Percentiles rank a stretch among this genome's conserved stretches.
Conservation (phyloP, 1,140 invertebrate genomes). For the Hylaeus volcanicus region DNA sequence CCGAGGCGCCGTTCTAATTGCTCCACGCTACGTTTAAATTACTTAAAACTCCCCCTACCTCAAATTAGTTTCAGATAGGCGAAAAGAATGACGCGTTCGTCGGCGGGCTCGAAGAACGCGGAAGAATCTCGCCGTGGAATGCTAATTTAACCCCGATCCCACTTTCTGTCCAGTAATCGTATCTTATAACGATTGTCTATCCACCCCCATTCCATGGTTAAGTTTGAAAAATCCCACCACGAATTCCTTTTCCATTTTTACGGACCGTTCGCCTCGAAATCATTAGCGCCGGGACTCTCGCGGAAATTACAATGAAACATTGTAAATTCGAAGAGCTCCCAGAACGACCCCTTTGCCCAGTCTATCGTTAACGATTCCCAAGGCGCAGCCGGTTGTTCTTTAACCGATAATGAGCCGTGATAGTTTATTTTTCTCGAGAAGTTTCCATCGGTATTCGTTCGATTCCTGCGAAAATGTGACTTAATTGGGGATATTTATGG, state of each 20-base stretch:
- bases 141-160: conserved; percentile 65
- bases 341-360: no score
- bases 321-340: no score
- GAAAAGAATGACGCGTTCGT: conserved; percentile 76
- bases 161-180: conserved; percentile 49
- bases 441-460: no score
- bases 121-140: conserved; percentile 70
- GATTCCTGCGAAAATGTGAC: no score
- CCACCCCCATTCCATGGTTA: background rate
- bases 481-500: no score
- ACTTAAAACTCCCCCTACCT: conserved; percentile 69
- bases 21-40: conserved; percentile 78
- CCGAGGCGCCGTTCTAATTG: conserved; percentile 76
- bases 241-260: background rate
- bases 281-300: no score
- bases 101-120: conserved; percentile 54
- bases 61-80: conserved; percentile 79
- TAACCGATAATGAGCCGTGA: no score
- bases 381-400: background rate
- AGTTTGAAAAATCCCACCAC: background rate
- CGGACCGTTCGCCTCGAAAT: background rate
- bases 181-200: conserved; percentile 46
- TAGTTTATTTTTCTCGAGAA: no score
- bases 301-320: no score
- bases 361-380: background rate